Evolutionary conservation across 2,797 vertebrate genomes (phyloP), one percentile per base, ranked within the genome.

Genomic region (Knipowitschia caucasica): DNA sequence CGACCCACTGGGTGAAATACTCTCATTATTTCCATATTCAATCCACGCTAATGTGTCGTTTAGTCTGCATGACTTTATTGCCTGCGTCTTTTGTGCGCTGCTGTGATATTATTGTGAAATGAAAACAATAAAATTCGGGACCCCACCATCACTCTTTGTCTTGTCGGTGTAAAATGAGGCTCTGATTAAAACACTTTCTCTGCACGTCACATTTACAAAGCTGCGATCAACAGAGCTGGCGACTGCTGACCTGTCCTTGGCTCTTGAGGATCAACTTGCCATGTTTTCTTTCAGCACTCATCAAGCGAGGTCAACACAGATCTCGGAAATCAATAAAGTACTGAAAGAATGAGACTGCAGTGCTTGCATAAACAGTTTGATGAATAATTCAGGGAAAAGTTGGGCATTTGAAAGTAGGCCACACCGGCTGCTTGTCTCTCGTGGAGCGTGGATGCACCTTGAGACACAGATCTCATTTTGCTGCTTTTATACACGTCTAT

Each of bases 311-410:
- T 79, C 65, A 64, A 36, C 54, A 25, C 8, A 50, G 54, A 43
- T 46, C 53, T 3, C n/a, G 5, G 62, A 66, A 67, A 86, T 87
- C 82, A 79, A 83, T 84, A 80, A 69, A 70, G 64, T 58, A 77
- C 68, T 76, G 53, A 77, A 71, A 75, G 68, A 83, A 77, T 65
- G 80, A 69, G 71, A 78, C 71, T 64, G 73, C 69, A 61, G 64
- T 58, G 59, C 71, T 80, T 81, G 81, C 79, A 84, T 82, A 86
- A 87, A 87, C 76, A 82, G 67, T 75, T 76, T 63, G 62, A 75
- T 86, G 68, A 78, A 88, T 88, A 77, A 87, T 87, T 85, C 84
- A 87, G 85, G 7, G 55, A n/a, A 53, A 52, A 74, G 68, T 64
- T 60, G 71, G 77, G 59, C 62, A 31, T 68, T 62, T 67, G 69